Conservation (phyloP, 2,113 vertebrate genomes). For the Apteryx mantelli region DNA sequence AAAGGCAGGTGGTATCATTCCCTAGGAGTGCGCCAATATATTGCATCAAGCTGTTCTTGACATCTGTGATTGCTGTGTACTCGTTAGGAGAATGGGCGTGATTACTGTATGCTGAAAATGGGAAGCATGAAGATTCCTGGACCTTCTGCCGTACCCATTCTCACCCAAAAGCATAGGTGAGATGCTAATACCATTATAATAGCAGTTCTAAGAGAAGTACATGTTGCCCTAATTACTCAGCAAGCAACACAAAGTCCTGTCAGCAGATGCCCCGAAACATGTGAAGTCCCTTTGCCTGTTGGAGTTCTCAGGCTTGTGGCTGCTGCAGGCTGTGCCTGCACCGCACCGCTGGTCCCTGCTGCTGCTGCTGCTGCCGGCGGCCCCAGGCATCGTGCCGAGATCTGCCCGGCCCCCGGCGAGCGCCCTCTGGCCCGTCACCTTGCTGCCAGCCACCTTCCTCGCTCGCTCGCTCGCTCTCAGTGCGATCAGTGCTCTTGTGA, state of each 20-base stretch:
- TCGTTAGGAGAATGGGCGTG: not conserved
- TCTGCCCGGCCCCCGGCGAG: not conserved
- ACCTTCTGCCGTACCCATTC: not conserved
- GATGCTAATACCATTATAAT: not conserved
- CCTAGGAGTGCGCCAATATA: not conserved
- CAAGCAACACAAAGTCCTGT: not conserved
- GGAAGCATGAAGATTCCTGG: not conserved
- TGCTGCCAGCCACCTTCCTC: accelerated
- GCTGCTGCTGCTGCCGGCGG: not conserved
- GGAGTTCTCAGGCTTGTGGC: not conserved
- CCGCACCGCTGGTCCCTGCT: not conserved
- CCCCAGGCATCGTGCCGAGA: not conserved
- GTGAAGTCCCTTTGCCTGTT: not conserved
- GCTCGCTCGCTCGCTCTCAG: not conserved
- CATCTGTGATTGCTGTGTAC: not conserved
- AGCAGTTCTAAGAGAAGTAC: not conserved
- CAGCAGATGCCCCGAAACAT: not conserved
- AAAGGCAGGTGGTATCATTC: not conserved
- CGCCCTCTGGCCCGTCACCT: not conserved
- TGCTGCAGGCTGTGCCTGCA: slow-evolving; percentile 5
- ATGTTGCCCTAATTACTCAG: not conserved
- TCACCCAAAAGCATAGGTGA: not conserved
- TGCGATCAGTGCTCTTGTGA: not conserved
- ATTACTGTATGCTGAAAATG: not conserved
- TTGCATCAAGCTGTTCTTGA: not conserved